Base-by-base conservation (phyloP, 1,140 invertebrate species). In the Apis dorsata region DNA sequence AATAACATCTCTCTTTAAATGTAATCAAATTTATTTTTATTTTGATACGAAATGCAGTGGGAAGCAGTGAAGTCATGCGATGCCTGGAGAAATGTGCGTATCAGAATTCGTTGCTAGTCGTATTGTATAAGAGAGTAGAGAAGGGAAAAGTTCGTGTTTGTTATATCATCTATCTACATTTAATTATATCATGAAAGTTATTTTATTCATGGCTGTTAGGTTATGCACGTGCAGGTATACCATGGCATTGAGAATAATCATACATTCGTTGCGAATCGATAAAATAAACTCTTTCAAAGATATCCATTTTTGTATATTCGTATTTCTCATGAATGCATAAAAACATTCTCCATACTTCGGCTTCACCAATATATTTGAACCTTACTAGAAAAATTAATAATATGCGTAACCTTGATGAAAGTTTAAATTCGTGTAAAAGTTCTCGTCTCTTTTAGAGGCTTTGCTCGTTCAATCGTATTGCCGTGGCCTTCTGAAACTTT, bases 401-500 rank as follows among this genome's bases (percentile, higher is more conserved):
- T 44, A 66, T 11, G 44, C n/a, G 11, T 24, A 76, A 51, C 72
- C 72, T 68, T 68, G 79, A 17, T 15, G 10, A n/a, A 68, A 76
- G 63, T 68, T 59, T 2, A 51, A 44, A 71, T 5, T 73, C 34
- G 7, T 19, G 28, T 2, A 74, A 55, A 81, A 76, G n/a, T 75
- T 76, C 28, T 28, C 57, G 11, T 51, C 78, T 34, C 19, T 81
- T 66, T 60, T 10, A 63, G 3, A 53, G 44, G 28, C 49, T 55
- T 44, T 0, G 15, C 17, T 57, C 44, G 79, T 81, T 75, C 53
- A 53, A n/a, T 68, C 17, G 51, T 13, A 49, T 51, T 55, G 59
- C 62, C 53, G 72, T 15, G 79, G 79, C 73, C n/a, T 81, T 81
- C 68, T 9, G 59, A 81, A 81, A 81, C 62, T 68, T 55, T 68